Evolutionary conservation across 2,113 vertebrate genomes (phyloP), one percentile per base, ranked within the genome.

Genomic region (Rutilus rutilus): DNA sequence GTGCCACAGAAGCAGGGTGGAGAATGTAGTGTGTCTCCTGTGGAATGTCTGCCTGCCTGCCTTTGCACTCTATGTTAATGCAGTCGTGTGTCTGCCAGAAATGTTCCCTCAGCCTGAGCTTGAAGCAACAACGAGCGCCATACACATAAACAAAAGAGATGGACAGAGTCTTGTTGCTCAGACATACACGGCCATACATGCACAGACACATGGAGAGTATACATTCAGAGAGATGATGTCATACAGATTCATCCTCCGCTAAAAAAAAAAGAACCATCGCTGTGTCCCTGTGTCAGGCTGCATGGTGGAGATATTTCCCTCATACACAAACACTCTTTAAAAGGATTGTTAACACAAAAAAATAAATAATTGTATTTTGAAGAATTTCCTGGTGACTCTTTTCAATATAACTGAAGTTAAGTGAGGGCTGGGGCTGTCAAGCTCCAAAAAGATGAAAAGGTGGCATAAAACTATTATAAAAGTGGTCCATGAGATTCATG

Each of bases 1-100:
- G 79, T 74, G 54, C 82, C 78, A 88, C 76, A 74, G 73, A 50
- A 88, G 64, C 79, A 77, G 83, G 71, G 45, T 85, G 74, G 65
- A 64, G 39, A 45, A 30, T 84, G 67, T 84, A 75, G 45, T 39
- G 81, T 69, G 82, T 86, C 87, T 86, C 87, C 71, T 59, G 60
- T 85, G 83, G 62, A 83, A 88, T 78, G 83, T 85, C 60, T 88
- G 64, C 75, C 67, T 82, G 87, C 65, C 57, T 83, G 87, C 47
- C 62, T 84, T 15, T 15, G 57, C 85, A 76, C 83, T 86, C 64
- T 86, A 84, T 88, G 75, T 75, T 84, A 88, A 88, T 88, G 85
- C 50, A 78, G 30, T 69, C 59, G 64, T 76, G 57, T 39, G 33
- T 75, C 81, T 86, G 76, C 84, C 77, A 80, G 87, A 84, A 54